Evolutionary conservation across 2,888 invertebrate genomes (phyloP).

Genomic region (Drosophila recens): DNA sequence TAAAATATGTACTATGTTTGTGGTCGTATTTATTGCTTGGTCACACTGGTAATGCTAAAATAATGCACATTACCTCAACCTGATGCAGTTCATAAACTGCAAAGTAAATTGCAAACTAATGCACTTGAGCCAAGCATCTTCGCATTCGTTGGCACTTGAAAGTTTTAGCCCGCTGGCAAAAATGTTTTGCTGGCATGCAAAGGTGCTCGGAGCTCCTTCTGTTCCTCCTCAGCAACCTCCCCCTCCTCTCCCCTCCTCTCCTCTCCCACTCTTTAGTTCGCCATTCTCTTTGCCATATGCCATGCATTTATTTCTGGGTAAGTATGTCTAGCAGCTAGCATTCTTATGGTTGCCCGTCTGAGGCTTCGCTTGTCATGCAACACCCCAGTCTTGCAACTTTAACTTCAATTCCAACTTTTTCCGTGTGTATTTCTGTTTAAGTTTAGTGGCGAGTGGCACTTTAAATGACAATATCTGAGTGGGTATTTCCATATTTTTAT

Average conservation of each 20-base stretch:
- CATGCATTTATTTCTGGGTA: constrained; percentile 24
- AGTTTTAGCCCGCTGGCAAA: constrained; percentile 38
- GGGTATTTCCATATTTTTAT: constrained; percentile 43
- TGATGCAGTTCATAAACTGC: constrained; percentile 71
- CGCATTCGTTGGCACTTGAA: constrained; percentile 44
- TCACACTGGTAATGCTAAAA: constrained; percentile 45
- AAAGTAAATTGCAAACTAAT: constrained; percentile 75
- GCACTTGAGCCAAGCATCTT: constrained; percentile 61
- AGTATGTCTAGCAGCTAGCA: not conserved
- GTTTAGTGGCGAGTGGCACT: constrained; percentile 30
- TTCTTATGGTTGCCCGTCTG: not conserved
- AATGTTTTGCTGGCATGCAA: constrained; percentile 58
- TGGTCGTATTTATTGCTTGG: constrained; percentile 38
- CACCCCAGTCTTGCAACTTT: not conserved
- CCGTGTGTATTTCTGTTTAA: not conserved
- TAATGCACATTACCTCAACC: constrained; percentile 39
- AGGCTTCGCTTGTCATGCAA: constrained; percentile 2
- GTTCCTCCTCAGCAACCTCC: not conserved
- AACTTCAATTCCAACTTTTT: not conserved
- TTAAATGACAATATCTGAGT: constrained; percentile 51
- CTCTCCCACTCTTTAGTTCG: not conserved
- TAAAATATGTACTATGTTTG: not conserved
- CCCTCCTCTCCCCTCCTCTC: too few relatives aligned
- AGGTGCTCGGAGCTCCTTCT: constrained; percentile 40
- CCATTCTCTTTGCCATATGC: constrained; percentile 26